Conservation (phyloP, 2,113 vertebrate species). For the Papio anubis region DNA sequence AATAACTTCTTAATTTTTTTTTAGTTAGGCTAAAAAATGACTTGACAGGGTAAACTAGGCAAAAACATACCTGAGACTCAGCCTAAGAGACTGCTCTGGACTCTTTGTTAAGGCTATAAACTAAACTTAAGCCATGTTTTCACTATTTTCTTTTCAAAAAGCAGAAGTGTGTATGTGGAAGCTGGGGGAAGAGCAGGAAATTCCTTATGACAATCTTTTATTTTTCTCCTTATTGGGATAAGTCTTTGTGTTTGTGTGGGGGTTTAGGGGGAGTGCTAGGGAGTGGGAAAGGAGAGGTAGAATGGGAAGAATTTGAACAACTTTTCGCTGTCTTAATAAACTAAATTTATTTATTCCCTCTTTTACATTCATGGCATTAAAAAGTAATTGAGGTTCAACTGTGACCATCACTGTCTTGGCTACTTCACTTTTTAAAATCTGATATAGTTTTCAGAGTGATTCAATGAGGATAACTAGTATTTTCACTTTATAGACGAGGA, state of each 20-base stretch:
- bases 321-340: not conserved
- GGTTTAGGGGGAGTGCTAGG: not conserved
- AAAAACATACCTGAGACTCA: not conserved
- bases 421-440: not conserved
- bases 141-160: constrained; percentile 31
- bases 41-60: not conserved
- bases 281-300: not conserved
- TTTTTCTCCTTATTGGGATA: constrained; percentile 55
- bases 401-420: not conserved
- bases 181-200: not conserved
- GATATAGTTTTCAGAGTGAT: not conserved
- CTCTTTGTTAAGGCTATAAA: not conserved
- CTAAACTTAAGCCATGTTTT: not conserved
- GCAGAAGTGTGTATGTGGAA: not conserved
- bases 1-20: not conserved
- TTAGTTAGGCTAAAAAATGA: not conserved
- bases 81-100: not conserved
- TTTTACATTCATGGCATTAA: not conserved
- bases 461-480: not conserved
- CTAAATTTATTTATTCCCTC: not conserved
- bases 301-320: constrained; percentile 37
- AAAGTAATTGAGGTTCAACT: not conserved
- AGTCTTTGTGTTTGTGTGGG: not conserved
- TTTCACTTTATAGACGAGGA: not conserved
- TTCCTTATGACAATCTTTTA: constrained; percentile 53